Evolutionary conservation across 1,140 invertebrate species (phyloP).

Genomic region (Drosophila prosaltans): DNA sequence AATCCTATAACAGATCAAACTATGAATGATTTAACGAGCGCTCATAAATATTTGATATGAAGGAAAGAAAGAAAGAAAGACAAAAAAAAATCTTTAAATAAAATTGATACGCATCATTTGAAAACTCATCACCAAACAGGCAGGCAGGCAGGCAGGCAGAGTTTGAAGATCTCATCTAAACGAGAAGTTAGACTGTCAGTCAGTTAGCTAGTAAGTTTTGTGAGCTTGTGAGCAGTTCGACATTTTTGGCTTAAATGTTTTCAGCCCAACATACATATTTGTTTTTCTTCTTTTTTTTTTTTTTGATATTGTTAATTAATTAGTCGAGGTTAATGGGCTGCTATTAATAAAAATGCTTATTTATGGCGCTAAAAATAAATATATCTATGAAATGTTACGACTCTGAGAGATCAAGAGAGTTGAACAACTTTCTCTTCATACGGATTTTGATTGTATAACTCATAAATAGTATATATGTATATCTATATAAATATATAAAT

Average conservation of each 20-base stretch:
- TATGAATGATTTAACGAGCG: constrained; percentile 71
- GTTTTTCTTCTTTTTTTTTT: constrained; percentile 64
- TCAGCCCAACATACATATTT: constrained; percentile 28
- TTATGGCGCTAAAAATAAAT: constrained; percentile 74
- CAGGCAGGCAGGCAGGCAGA: constrained; percentile 21
- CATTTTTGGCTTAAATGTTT: constrained; percentile 38
- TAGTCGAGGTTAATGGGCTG: constrained; percentile 77
- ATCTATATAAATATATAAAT: constrained; percentile 40
- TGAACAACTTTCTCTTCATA: constrained; percentile 62
- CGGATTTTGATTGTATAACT: constrained; percentile 55
- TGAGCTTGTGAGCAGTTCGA: constrained; percentile 12
- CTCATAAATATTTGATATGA: constrained; percentile 76
- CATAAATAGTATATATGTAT: constrained; percentile 3
- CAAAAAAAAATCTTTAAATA: constrained; percentile 59
- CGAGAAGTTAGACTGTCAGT: constrained; percentile 9
- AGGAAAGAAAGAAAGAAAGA: not conserved
- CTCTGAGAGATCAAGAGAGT: constrained; percentile 26
- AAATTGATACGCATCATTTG: constrained; percentile 79
- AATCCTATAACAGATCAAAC: not conserved
- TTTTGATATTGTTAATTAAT: constrained; percentile 73
- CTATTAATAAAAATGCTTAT: constrained; percentile 79
- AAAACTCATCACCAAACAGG: constrained; percentile 69
- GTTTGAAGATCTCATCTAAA: constrained; percentile 5
- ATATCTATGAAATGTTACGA: constrained; percentile 16
- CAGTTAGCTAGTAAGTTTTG: constrained; percentile 27